These are phyloP conservation scores for Xanthia togata DNA, from an alignment of 2,888 invertebrate genomes.

Conservation along the genomic window DNA sequence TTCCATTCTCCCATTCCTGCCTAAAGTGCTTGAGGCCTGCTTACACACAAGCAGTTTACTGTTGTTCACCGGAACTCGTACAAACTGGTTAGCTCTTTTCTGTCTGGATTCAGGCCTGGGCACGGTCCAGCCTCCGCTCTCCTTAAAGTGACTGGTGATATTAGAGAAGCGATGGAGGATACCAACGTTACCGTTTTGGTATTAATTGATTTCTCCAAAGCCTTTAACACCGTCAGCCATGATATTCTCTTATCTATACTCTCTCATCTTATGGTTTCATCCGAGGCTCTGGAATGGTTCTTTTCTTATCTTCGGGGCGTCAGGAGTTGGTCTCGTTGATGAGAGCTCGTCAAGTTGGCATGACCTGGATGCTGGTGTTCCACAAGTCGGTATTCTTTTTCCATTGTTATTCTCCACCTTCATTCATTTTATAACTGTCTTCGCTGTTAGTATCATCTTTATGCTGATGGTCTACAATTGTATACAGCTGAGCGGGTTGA, in stretches of 20 bases:
- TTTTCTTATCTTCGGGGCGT: neutral
- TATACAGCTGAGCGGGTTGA: too few species aligned
- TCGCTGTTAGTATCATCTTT: neutral
- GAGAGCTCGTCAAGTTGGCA: too few species aligned
- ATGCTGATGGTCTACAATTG: neutral
- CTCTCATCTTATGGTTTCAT: neutral
- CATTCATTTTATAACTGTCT: neutral
- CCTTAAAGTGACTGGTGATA: neutral
- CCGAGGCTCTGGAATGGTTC: neutral
- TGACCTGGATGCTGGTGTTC: too few species aligned
- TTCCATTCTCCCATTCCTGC: neutral
- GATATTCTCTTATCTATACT: neutral
- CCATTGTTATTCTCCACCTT: too few species aligned
- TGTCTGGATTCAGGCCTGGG: neutral
- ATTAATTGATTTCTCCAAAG: neutral
- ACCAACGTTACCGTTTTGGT: neutral
- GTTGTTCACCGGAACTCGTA: neutral
- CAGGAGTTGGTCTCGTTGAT: neutral
- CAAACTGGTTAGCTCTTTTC: neutral
- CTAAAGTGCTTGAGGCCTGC: neutral
- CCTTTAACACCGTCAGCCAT: neutral
- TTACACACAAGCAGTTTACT: neutral
- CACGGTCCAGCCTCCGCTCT: neutral
- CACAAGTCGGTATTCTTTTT: too few species aligned
- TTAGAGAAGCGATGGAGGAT: neutral